Evolutionary conservation across 2,888 invertebrate genomes (phyloP), one percentile per base, ranked within the genome.

Genomic region (Drosophila suboccidentalis): DNA sequence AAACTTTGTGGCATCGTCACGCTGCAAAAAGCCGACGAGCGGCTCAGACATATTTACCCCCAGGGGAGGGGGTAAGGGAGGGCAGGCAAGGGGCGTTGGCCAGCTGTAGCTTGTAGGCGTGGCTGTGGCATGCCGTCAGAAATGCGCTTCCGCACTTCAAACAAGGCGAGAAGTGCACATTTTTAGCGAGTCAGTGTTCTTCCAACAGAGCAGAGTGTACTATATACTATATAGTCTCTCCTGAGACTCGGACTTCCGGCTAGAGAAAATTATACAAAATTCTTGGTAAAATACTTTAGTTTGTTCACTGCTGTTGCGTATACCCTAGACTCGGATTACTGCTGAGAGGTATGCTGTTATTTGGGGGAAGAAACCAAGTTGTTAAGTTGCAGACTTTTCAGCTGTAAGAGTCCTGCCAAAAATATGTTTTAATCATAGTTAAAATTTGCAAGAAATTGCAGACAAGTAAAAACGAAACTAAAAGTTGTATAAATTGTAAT

Each of bases 131-230:
- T 34, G 29, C 36, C 43, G 57, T 22, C 26, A 22, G 34, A 55
- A 80, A 76, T 80, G 76, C 65, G 77, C 62, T 77, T 71, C 39
- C 65, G 36, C 61, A 71, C 61, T 53, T 71, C 55, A 22, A 53
- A 39, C 22, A 15, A 55, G 77, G 81, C 72, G 78, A 44, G 57
- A 77, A 80, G 51, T 71, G 81, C 59, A 80, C 81, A 80, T 80
- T 80, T 77, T 77, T 49, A 58, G 44, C 57, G 58, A 11, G 29
- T 49, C 62, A 50, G 11, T 57, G 5, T 26, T 26, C 26, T 34
- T 49, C 17, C 13, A 26, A 15, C 29, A 15, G 32, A 50, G 39
- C 22, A 22, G 6, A 53, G 15, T 32, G 26, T 26, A n/a, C n/a
- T n/a, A n/a, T n/a, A n/a, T n/a, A n/a, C n/a, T n/a, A n/a, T n/a